These are phyloP conservation scores for Morone chrysops DNA, from an alignment of 2,113 vertebrate species.

Conservation along the genomic window DNA sequence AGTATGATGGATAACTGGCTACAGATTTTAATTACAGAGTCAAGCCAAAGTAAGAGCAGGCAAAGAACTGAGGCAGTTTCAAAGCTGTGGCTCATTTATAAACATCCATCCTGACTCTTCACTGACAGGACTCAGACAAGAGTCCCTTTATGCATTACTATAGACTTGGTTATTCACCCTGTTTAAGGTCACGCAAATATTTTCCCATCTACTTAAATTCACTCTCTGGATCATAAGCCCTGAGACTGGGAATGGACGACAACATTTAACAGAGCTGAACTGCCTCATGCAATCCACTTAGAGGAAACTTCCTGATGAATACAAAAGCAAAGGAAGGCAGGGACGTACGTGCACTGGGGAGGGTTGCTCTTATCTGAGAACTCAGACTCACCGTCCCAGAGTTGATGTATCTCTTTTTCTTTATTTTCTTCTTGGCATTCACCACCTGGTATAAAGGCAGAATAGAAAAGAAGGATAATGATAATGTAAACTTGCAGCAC, in stretches of 20 bases:
- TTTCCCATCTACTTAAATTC: conserved; percentile 38
- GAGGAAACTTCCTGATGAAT: conserved; percentile 44
- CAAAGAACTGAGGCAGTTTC: conserved; percentile 36
- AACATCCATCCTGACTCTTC: conserved; percentile 37
- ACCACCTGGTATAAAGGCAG: conserved; percentile 86
- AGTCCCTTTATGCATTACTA: conserved; percentile 14
- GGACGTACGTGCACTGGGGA: conserved; percentile 18
- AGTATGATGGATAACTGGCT: conserved; percentile 67
- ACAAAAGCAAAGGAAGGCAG: conserved; percentile 21
- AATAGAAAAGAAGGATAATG: conserved; percentile 47
- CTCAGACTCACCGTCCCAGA: conserved; percentile 91
- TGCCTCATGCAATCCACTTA: conserved; percentile 27
- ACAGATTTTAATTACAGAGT: conserved; percentile 74
- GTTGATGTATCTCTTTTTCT: conserved; percentile 96
- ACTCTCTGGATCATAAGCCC: conserved; percentile 26
- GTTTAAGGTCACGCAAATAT: conserved; percentile 28
- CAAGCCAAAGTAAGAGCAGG: conserved; percentile 31
- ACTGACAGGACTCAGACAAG: conserved; percentile 8
- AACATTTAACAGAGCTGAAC: conserved; percentile 44
- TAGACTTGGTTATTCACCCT: conserved; percentile 10
- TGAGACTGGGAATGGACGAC: conserved; percentile 7
- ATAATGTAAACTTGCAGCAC: conserved; percentile 63
- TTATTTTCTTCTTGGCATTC: conserved; percentile 96
- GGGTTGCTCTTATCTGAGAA: conserved; percentile 45
- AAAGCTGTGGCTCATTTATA: conserved; percentile 40